Evolutionary conservation across 2,888 invertebrate species (phyloP).

Genomic region (Aphidius colemani): DNA sequence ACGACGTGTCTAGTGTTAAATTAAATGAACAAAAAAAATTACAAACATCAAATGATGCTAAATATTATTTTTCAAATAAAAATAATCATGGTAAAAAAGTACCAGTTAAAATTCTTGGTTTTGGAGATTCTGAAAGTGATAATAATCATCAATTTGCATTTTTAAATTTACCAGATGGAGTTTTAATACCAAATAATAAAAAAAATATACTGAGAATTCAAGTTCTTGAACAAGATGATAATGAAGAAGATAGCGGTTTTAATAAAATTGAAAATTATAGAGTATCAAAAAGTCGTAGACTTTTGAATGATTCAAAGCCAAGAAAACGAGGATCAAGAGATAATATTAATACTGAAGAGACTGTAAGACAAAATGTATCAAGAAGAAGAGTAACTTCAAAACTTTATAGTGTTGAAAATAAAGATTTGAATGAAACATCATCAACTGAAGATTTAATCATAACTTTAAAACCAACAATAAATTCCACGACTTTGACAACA

Average conservation of each 20-base stretch:
- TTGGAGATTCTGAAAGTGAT: slow-evolving; percentile 31
- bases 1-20: slow-evolving; percentile 21
- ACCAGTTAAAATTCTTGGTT: slow-evolving; percentile 38
- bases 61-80: background rate
- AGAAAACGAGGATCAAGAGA: background rate
- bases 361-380: slow-evolving; percentile 16
- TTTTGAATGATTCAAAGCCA: background rate
- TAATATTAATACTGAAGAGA: slow-evolving; percentile 1
- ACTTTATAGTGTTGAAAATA: slow-evolving; percentile 13
- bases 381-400: slow-evolving; percentile 23
- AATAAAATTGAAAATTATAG: slow-evolving; percentile 14
- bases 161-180: slow-evolving; percentile 37
- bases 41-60: background rate
- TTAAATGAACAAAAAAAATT: slow-evolving; percentile 2
- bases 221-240: slow-evolving; percentile 14
- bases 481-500: slow-evolving; percentile 22
- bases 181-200: slow-evolving; percentile 31
- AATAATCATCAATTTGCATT: slow-evolving; percentile 31
- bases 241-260: slow-evolving; percentile 1
- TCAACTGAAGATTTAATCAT: slow-evolving; percentile 14
- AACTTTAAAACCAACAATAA: slow-evolving; percentile 37
- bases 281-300: slow-evolving; percentile 4
- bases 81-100: slow-evolving; percentile 30
- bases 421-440: background rate
- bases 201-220: slow-evolving; percentile 34